Evolutionary conservation across 2,888 invertebrate species (phyloP), one percentile per base, ranked within the genome.

Genomic region (Netelia melanura): DNA sequence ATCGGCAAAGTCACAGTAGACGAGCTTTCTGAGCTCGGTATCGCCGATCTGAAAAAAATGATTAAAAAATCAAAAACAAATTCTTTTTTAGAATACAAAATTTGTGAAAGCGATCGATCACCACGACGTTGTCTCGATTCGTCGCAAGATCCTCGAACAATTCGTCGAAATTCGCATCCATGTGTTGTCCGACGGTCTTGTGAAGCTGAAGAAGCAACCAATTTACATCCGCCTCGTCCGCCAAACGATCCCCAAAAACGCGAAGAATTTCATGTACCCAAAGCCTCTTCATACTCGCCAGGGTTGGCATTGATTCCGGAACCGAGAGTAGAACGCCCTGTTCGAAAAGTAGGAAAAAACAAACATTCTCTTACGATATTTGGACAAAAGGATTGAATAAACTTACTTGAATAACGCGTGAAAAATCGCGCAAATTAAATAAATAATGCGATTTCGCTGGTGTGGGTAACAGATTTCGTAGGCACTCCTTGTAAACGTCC

Each of bases 1-100:
- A 94, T 99, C 98, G 0, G 97, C 97, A 92, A 99, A 99, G 93
- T 99, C 98, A 92, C 99, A 99, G 94, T 97, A 99, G 83, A 99
- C 96, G 84, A 99, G 94, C 89, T 97, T 97, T 80, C 98, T 95
- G 8, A 99, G 94, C 92, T 98, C 97, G 21, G 95, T 94, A 92
- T 98, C 98, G 1, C 96, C 96, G 70, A 98, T 95, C 96, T 96
- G 89, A 61, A 93, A 92, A 78, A 79, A 38, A 6, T 38, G 3
- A n/a, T 23, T 78, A 48, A 75, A 54, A 30, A 11, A 23, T 23
- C 44, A 62, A 25, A 74, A 65, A 65, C 21, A 44, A 14, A 25
- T 6, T 21, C 6, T 48, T 72, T 58, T 30, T 2, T 25, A 65
- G 58, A 38, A 38, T 38, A 6, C 8, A 6, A 38, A 38, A 38